Percentiles rank a stretch among this genome's conserved stretches.
Conservation (phyloP, 2,888 invertebrate genomes). For the Empis livida region DNA sequence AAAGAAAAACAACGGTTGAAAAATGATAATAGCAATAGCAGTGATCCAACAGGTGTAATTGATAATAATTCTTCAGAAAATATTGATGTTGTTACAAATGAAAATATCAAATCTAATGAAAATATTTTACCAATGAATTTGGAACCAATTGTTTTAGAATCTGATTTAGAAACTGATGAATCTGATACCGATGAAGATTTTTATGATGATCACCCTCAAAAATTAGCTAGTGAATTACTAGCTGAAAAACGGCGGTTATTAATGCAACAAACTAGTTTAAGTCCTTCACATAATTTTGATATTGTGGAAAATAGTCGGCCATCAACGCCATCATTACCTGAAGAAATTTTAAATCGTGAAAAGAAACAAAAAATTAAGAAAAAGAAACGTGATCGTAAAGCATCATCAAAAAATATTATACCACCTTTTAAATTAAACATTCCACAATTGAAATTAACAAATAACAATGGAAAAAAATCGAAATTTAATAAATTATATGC, state of each 20-base stretch:
- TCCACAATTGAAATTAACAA: slow-evolving; percentile 34
- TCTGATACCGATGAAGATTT: slow-evolving; percentile 81
- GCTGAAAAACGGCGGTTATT: slow-evolving; percentile 63
- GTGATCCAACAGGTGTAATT: no score
- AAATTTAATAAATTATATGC: slow-evolving; percentile 11
- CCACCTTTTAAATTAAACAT: slow-evolving; percentile 46
- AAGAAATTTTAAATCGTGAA: slow-evolving; percentile 27
- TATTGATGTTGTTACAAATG: slow-evolving; percentile 40
- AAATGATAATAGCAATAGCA: not conserved
- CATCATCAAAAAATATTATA: slow-evolving; percentile 25
- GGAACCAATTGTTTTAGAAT: slow-evolving; percentile 58
- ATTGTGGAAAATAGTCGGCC: slow-evolving; percentile 52
- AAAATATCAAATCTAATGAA: slow-evolving; percentile 34
- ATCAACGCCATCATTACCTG: slow-evolving; percentile 45
- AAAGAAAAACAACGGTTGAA: slow-evolving; percentile 26
- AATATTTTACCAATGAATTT: slow-evolving; percentile 29
- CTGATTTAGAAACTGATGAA: slow-evolving; percentile 73
- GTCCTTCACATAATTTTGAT: slow-evolving; percentile 46
- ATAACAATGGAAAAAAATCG: not conserved
- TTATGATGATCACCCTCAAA: slow-evolving; percentile 72
- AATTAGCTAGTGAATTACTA: slow-evolving; percentile 54
- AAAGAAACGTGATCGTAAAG: slow-evolving; percentile 50
- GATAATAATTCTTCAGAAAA: slow-evolving; percentile 23
- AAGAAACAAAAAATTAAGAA: slow-evolving; percentile 50
- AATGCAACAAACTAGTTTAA: slow-evolving; percentile 46